Conservation (phyloP, 2,888 invertebrate genomes). For the Rhogogaster chlorosoma region DNA sequence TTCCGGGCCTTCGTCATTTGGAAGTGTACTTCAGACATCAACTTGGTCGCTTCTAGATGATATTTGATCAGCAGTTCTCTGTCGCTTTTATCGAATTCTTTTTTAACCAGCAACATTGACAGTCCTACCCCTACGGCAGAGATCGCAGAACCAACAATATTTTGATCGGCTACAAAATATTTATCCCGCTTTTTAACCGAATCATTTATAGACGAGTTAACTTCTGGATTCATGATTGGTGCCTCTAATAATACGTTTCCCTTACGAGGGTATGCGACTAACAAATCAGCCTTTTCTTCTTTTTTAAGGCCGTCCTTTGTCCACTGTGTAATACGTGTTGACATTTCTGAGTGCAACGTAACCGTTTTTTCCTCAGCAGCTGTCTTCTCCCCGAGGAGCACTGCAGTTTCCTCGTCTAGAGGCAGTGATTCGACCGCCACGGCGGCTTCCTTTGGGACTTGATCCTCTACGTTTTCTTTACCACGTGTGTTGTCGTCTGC, state of each 20-base stretch:
- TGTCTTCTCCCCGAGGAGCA: constrained; percentile 50
- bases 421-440: too few relatives aligned
- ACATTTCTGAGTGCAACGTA: constrained; percentile 53
- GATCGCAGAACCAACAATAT: constrained; percentile 56
- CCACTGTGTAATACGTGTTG: constrained; percentile 55
- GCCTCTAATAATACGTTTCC: constrained; percentile 57
- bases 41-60: constrained; percentile 53
- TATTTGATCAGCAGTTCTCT: constrained; percentile 50
- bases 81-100: constrained; percentile 47
- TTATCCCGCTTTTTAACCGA: constrained; percentile 57
- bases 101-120: constrained; percentile 53
- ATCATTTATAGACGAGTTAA: constrained; percentile 54
- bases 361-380: constrained; percentile 42
- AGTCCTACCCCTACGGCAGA: constrained; percentile 55
- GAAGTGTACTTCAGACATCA: constrained; percentile 53
- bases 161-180: constrained; percentile 55
- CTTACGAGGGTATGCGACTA: constrained; percentile 56
- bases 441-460: background rate
- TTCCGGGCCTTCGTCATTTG: constrained; percentile 55
- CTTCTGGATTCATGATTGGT: constrained; percentile 56
- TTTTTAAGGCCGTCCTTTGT: constrained; percentile 54
- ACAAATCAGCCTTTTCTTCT: constrained; percentile 52
- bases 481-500: background rate
- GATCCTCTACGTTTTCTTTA: background rate
- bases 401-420: constrained; percentile 51